Evolutionary conservation across 2,113 vertebrate species (phyloP).

Genomic region (Crotalus horridus): DNA sequence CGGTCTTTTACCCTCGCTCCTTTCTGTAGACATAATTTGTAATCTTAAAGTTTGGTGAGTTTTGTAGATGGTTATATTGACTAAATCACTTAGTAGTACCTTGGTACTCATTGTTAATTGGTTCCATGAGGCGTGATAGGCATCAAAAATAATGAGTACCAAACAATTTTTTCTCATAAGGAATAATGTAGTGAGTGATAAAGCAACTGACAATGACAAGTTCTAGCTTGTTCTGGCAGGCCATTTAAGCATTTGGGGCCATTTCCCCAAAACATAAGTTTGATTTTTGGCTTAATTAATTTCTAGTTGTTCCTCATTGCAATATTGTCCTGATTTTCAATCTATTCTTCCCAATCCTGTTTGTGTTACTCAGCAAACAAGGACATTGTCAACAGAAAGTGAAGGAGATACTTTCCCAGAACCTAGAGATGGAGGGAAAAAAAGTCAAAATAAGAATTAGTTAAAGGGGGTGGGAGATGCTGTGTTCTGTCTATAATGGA

Average conservation of each 20-base stretch:
- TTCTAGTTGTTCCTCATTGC: neutral
- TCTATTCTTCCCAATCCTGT: neutral
- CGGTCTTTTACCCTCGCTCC: neutral
- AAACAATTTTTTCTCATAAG: no score
- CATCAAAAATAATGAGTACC: no score
- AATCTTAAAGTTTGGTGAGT: neutral
- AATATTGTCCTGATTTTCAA: neutral
- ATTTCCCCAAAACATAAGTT: neutral
- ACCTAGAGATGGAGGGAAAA: neutral
- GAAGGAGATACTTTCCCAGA: neutral
- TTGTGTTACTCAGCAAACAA: neutral
- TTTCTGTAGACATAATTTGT: neutral
- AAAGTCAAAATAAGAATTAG: neutral
- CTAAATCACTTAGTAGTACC: neutral
- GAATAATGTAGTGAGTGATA: no score
- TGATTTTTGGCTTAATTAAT: neutral
- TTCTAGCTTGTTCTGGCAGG: no score
- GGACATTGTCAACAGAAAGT: neutral
- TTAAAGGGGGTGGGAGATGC: neutral
- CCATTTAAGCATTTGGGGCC: neutral
- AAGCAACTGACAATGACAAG: no score
- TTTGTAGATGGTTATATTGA: neutral
- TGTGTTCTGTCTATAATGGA: neutral
- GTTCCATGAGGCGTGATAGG: no score
- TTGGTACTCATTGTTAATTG: no score